Percentiles rank a stretch among this genome's conserved stretches.
These are phyloP conservation scores for Oreotragus oreotragus DNA, from an alignment of 2,113 vertebrate species.

Conservation along the genomic window DNA sequence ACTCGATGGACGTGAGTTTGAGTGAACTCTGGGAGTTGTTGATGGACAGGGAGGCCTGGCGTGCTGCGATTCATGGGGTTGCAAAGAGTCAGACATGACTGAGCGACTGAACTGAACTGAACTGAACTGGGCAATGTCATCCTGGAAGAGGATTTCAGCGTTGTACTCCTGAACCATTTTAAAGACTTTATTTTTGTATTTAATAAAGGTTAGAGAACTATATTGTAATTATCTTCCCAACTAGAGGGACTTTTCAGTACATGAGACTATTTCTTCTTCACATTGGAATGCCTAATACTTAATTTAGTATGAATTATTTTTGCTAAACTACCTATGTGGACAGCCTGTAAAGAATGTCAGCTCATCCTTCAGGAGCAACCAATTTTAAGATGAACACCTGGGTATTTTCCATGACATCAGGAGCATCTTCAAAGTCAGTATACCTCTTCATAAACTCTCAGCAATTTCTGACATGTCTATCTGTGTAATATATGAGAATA, in stretches of 20 bases:
- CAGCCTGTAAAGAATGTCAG: neutral
- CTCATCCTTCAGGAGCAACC: neutral
- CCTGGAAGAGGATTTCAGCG: neutral
- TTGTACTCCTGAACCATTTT: neutral
- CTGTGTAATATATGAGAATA: neutral
- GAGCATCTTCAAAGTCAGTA: neutral
- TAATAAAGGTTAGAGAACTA: neutral
- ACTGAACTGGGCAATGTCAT: neutral
- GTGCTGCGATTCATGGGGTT: no score
- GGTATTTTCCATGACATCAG: neutral
- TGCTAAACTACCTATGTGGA: neutral
- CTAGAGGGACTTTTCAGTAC: neutral
- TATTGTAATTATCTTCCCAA: neutral
- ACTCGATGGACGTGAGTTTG: no score
- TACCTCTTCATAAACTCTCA: neutral
- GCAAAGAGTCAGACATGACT: rapidly evolving
- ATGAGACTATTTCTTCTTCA: neutral
- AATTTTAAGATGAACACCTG: neutral
- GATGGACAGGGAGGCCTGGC: no score
- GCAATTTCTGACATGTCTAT: neutral
- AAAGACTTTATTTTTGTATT: neutral
- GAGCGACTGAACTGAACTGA: no score
- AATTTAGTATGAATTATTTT: neutral
- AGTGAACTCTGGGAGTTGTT: no score
- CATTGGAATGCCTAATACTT: neutral